Conservation (phyloP, 2,797 vertebrate genomes). For the Acanthopagrus latus region DNA sequence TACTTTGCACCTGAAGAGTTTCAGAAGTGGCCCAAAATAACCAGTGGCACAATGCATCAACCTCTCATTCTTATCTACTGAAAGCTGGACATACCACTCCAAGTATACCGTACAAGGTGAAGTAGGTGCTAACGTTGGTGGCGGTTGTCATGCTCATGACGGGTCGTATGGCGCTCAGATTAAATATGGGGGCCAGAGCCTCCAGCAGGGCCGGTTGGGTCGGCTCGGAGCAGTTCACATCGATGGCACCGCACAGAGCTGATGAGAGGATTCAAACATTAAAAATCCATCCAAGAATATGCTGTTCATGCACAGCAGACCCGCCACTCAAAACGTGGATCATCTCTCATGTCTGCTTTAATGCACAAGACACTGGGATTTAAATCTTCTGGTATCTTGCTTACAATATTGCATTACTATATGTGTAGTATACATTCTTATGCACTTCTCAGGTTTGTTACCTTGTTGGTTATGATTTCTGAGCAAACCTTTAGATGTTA, state of each 20-base stretch:
- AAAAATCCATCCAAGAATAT: background rate
- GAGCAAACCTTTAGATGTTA: background rate
- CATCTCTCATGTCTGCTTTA: too few species aligned
- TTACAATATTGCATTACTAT: background rate
- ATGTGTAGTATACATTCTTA: background rate
- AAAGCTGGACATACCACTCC: constrained; percentile 79
- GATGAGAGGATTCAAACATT: background rate
- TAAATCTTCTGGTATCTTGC: background rate
- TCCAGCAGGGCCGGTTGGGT: constrained; percentile 64
- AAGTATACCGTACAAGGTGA: constrained; percentile 83
- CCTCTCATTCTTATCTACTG: background rate
- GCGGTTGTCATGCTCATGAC: constrained; percentile 59
- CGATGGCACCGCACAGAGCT: constrained; percentile 42
- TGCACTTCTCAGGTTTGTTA: background rate
- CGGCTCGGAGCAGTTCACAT: constrained; percentile 72
- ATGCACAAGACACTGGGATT: background rate
- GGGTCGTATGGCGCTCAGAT: constrained; percentile 74
- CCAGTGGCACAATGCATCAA: background rate
- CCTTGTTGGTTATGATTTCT: background rate
- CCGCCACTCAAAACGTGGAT: background rate
- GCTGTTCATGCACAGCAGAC: background rate
- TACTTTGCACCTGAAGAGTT: background rate
- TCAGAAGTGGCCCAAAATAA: background rate
- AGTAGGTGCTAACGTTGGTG: constrained; percentile 71
- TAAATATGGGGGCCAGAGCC: constrained; percentile 70